Conservation (phyloP, 2,113 vertebrate species). For the Pseudorectes ferrugineus region DNA sequence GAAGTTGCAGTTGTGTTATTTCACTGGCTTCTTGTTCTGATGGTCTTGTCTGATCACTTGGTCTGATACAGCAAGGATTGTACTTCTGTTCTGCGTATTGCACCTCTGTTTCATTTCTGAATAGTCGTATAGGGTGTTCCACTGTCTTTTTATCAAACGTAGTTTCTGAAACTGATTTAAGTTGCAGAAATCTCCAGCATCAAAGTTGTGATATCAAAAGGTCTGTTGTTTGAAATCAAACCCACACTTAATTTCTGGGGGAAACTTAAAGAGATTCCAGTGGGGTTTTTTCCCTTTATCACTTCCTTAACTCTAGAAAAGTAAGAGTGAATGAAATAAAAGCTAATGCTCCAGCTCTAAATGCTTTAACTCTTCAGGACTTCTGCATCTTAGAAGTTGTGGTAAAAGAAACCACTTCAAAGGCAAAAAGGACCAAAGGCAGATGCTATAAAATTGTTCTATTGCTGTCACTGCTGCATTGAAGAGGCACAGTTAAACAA, state of each 20-base stretch:
- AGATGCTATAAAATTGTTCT: neutral
- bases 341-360: neutral
- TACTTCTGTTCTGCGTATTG: neutral
- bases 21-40: neutral
- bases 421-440: neutral
- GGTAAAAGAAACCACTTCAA: neutral
- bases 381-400: neutral
- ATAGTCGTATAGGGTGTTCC: neutral
- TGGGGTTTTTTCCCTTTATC: fast-evolving
- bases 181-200: neutral
- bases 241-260: neutral
- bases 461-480: neutral
- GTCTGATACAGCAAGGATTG: neutral
- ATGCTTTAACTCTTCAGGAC: neutral
- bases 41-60: neutral
- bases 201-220: neutral
- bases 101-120: neutral
- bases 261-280: neutral
- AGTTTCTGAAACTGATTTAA: neutral
- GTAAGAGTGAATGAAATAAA: neutral
- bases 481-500: neutral
- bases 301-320: neutral
- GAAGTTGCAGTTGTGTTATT: neutral
- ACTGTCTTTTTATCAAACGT: neutral
- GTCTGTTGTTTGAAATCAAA: neutral